Base-by-base conservation (phyloP, 2,113 vertebrate species). In the Oreocharis arfaki region DNA sequence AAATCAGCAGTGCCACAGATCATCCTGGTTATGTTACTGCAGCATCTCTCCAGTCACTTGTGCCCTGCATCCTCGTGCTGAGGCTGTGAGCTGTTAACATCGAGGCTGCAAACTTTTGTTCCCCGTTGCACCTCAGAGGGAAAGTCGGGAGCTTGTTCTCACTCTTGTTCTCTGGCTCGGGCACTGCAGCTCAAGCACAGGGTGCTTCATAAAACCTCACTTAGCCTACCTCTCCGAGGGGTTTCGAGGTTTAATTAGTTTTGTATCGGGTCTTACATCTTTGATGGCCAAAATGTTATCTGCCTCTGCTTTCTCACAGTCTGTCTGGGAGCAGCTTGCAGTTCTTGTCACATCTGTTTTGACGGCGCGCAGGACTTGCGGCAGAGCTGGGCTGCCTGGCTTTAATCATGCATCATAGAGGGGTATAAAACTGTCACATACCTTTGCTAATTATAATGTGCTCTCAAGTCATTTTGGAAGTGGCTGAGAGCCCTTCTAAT, bases 401-500 rank as follows among this genome's bases (percentile, higher is more conserved):
- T 96, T 97, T 96, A 97, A 93, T 97, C 95, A 95, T 61, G 88
- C 83, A 95, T 96, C 93, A 69, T 96, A 92, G 79, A 96, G 87
- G 83, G 71, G 37, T 84, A 95, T 97, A 96, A 97, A 97, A 91
- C 90, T 94, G 94, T 97, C 95, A 94, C 95, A 94, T 97, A 97
- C 96, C 95, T 96, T 90, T 82, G 94, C 95, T 96, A 96, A 97
- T 97, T 96, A 96, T 97, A 92, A 96, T 96, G 91, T 89, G 90
- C 88, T 97, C 91, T 90, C 84, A 87, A 96, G 95, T 94, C 77
- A 97, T 94, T 96, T 94, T 97, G 94, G 88, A 96, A 97, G 87
- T 92, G 90, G 71, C 86, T 91, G 94, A 91, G 86, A 96, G 79
- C 28, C 81, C 39, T 94, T 94, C 80, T 94, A 90, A 65, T 87